These are phyloP conservation scores for Molossus alvarezi DNA, from an alignment of 2,797 vertebrate genomes.

Conservation along the genomic window DNA sequence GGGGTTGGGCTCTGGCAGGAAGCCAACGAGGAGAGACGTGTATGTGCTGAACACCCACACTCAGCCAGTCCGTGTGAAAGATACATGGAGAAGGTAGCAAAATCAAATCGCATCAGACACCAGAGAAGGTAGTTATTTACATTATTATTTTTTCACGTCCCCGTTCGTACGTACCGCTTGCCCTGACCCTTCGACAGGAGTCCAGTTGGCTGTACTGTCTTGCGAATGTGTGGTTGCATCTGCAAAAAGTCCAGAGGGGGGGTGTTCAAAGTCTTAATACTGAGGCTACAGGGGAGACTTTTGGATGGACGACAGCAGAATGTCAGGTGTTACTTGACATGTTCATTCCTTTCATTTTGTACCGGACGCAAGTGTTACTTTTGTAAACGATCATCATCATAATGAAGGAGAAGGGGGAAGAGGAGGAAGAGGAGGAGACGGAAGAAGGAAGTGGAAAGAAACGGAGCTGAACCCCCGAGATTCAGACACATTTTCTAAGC, in stretches of 20 bases:
- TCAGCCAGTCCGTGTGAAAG: rapidly evolving
- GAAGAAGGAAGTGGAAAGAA: neutral
- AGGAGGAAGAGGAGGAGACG: neutral
- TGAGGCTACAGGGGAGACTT: rapidly evolving
- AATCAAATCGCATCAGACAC: neutral
- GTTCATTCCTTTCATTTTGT: neutral
- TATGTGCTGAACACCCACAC: rapidly evolving
- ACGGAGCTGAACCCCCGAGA: neutral
- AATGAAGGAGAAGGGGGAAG: neutral
- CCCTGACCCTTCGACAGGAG: neutral
- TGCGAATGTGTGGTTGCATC: neutral
- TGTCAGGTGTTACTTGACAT: neutral
- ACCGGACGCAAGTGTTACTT: neutral
- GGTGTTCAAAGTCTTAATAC: rapidly evolving
- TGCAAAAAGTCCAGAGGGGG: neutral
- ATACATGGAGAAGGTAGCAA: neutral
- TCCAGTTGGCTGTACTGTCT: neutral
- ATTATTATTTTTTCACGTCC: neutral
- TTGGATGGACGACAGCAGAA: neutral
- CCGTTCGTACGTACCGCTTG: neutral
- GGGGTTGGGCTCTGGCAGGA: rapidly evolving
- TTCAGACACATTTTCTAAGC: neutral
- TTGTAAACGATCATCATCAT: neutral
- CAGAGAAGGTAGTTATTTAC: neutral
- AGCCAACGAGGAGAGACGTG: neutral